Evolutionary conservation across 2,888 invertebrate species (phyloP).

Genomic region (Megastigmus dorsalis): DNA sequence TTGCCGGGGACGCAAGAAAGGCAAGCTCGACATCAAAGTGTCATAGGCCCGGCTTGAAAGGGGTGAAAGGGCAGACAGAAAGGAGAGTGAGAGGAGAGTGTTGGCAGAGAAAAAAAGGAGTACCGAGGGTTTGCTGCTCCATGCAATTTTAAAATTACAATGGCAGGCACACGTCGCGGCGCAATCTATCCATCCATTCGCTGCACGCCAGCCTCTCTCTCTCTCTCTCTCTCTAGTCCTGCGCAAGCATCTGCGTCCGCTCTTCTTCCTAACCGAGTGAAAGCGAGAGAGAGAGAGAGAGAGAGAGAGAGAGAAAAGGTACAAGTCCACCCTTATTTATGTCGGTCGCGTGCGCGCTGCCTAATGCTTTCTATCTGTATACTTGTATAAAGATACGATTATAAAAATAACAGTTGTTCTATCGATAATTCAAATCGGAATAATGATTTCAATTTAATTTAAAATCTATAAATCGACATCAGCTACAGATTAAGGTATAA

Average conservation of each 20-base stretch:
- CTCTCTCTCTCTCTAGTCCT: conserved; percentile 37
- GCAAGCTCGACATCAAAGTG: not conserved
- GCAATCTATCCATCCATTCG: conserved; percentile 57
- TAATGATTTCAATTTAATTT: too few species aligned
- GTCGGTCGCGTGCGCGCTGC: conserved; percentile 41
- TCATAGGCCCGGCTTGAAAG: conserved; percentile 14
- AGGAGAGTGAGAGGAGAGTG: not conserved
- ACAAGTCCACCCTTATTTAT: conserved; percentile 48
- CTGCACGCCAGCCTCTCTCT: conserved; percentile 37
- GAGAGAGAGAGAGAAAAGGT: not conserved
- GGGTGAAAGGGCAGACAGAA: conserved; percentile 27
- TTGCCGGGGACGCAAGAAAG: conserved; percentile 10
- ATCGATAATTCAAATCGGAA: too few species aligned
- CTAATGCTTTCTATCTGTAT: conserved; percentile 6
- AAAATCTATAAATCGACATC: too few species aligned
- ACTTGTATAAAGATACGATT: not conserved
- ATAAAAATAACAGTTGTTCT: not conserved
- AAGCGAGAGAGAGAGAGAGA: conserved; percentile 2
- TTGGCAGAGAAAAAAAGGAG: conserved; percentile 1
- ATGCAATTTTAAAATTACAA: conserved; percentile 73
- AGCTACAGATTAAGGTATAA: too few species aligned
- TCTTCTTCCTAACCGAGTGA: conserved; percentile 5
- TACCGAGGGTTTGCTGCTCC: conserved; percentile 57
- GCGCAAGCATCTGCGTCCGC: conserved; percentile 65
- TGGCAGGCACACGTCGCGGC: conserved; percentile 69